These are phyloP conservation scores for Psix sp. DNA, from an alignment of 1,140 invertebrate species.

Conservation along the genomic window DNA sequence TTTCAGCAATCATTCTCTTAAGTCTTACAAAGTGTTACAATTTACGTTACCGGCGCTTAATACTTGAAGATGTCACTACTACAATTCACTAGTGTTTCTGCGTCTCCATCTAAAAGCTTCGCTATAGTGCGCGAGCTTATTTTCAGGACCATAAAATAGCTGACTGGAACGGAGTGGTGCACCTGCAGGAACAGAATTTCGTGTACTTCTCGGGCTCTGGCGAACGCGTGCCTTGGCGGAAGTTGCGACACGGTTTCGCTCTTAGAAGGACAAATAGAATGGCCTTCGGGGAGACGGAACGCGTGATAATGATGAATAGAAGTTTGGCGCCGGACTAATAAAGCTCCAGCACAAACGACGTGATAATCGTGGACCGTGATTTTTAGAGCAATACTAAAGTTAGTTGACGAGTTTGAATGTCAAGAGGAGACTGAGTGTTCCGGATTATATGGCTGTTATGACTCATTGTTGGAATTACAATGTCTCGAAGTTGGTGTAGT, in stretches of 20 bases:
- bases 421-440: background rate
- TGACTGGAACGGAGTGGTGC: slow-evolving; percentile 43
- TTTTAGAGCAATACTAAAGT: slow-evolving; percentile 6
- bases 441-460: too few species aligned
- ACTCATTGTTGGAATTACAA: too few species aligned
- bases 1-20: slow-evolving; percentile 9
- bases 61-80: slow-evolving; percentile 39
- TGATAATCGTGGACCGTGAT: slow-evolving; percentile 42
- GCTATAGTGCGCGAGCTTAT: slow-evolving; percentile 47
- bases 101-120: slow-evolving; percentile 43
- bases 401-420: slow-evolving; percentile 7
- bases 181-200: slow-evolving; percentile 50
- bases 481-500: too few species aligned
- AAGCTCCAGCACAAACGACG: slow-evolving; percentile 17
- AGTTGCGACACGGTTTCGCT: slow-evolving; percentile 73
- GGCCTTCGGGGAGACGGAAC: slow-evolving; percentile 60
- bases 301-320: slow-evolving; percentile 70
- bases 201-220: slow-evolving; percentile 59
- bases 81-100: slow-evolving; percentile 38
- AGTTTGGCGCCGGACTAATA: slow-evolving; percentile 59
- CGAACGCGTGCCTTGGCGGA: slow-evolving; percentile 67
- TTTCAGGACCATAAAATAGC: slow-evolving; percentile 66
- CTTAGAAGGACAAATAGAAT: slow-evolving; percentile 75
- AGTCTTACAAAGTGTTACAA: slow-evolving; percentile 38
- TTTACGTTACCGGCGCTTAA: slow-evolving; percentile 24